Conservation (phyloP, 2,113 vertebrate species). For the Gallinago jamesoni region DNA sequence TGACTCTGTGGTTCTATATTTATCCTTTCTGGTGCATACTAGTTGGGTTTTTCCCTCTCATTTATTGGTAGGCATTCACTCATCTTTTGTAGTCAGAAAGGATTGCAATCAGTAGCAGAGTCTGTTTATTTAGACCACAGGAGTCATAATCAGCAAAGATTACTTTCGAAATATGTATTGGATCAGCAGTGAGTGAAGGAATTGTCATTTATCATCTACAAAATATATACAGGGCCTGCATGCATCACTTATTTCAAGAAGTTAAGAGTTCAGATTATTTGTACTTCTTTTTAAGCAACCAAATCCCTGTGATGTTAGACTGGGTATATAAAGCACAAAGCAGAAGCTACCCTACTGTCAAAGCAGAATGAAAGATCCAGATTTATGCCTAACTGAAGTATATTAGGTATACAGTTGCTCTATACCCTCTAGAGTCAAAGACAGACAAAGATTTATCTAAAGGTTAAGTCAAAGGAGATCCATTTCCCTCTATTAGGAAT, state of each 20-base stretch:
- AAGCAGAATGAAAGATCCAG: not conserved
- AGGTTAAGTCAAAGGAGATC: not conserved
- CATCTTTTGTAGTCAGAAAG: not conserved
- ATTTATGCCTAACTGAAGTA: not conserved
- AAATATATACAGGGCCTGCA: not conserved
- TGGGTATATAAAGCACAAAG: not conserved
- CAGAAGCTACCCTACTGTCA: not conserved
- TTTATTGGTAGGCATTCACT: not conserved
- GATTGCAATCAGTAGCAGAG: not conserved
- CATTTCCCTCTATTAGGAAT: not conserved
- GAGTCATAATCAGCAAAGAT: not conserved
- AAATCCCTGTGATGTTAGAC: not conserved
- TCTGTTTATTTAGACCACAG: not conserved
- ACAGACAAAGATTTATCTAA: not conserved
- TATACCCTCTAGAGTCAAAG: not conserved
- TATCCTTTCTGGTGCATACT: not conserved
- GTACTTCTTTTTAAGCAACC: not conserved
- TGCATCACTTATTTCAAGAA: not conserved
- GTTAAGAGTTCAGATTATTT: not conserved
- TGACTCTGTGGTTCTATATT: not conserved
- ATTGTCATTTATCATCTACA: not conserved
- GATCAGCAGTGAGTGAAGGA: not conserved
- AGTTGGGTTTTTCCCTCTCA: rapidly evolving
- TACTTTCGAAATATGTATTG: not conserved
- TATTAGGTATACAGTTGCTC: not conserved